Conservation (phyloP, 2,888 invertebrate genomes). For the Dryocosmus kuriphilus region DNA sequence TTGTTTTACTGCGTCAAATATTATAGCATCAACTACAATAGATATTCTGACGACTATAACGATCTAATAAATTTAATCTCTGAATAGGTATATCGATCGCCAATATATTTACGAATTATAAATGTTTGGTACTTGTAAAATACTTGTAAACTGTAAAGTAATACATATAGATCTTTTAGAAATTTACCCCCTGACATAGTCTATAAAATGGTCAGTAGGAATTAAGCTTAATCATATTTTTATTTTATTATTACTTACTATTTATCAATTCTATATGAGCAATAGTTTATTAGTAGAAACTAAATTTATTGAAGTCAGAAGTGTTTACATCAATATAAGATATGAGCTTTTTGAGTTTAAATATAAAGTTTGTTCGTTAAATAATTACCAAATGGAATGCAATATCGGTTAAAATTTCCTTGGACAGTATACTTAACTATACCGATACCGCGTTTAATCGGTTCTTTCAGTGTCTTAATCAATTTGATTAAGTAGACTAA, state of each 20-base stretch:
- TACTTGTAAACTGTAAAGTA: too few relatives aligned
- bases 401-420: conserved; percentile 12
- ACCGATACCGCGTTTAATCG: conserved; percentile 9
- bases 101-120: conserved; percentile 6
- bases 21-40: neutral
- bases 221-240: neutral
- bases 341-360: neutral
- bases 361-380: conserved; percentile 7
- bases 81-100: conserved; percentile 9
- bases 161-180: conserved; percentile 1
- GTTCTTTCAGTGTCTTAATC: conserved; percentile 7
- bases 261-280: too few relatives aligned
- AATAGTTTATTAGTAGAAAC: too few relatives aligned
- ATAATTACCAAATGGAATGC: conserved; percentile 1
- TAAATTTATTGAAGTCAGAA: neutral
- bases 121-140: neutral
- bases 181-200: neutral
- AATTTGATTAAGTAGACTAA: conserved; percentile 11
- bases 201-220: neutral
- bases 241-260: too few relatives aligned
- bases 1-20: neutral
- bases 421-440: neutral
- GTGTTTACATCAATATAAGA: neutral
- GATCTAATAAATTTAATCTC: conserved; percentile 8
- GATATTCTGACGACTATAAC: neutral